These are phyloP conservation scores for Dyspetes luteomarginatus DNA, from an alignment of 2,888 invertebrate genomes.

Conservation along the genomic window DNA sequence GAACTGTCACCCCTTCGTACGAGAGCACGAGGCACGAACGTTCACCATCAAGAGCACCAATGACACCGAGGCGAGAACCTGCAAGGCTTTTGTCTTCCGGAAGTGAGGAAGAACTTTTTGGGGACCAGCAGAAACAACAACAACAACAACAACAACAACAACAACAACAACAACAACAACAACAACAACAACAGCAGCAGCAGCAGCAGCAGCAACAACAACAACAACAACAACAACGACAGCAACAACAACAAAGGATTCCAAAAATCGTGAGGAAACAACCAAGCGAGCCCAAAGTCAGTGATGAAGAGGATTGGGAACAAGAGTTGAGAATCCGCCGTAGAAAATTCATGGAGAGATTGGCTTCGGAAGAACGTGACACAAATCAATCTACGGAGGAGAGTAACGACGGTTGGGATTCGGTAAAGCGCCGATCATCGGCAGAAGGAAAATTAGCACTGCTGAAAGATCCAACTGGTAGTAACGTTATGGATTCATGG, in stretches of 20 bases:
- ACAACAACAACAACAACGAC: too few relatives aligned
- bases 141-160: too few relatives aligned
- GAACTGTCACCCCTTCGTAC: conserved; percentile 57
- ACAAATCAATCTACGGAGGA: conserved; percentile 48
- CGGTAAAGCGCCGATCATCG: conserved; percentile 78
- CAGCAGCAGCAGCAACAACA: too few relatives aligned
- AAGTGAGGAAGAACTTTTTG: conserved; percentile 74
- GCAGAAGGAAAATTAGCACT: conserved; percentile 81
- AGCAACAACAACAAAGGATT: conserved; percentile 42
- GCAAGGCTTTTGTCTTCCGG: conserved; percentile 74
- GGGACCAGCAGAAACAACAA: too few relatives aligned
- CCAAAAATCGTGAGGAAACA: conserved; percentile 58
- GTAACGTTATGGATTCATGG: conserved; percentile 80
- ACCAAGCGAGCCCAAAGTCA: conserved; percentile 72
- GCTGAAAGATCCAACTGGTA: conserved; percentile 75
- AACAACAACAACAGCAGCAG: too few relatives aligned
- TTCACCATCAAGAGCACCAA: conserved; percentile 65
- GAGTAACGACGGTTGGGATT: conserved; percentile 73
- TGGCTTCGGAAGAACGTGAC: conserved; percentile 70
- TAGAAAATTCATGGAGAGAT: conserved; percentile 73
- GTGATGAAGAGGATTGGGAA: conserved; percentile 81
- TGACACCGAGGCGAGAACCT: conserved; percentile 69
- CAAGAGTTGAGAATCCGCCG: conserved; percentile 76
- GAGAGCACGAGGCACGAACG: conserved; percentile 53
- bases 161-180: too few relatives aligned